These are phyloP conservation scores for Dryoscopus gambensis DNA, from an alignment of 2,113 vertebrate species.

Conservation along the genomic window DNA sequence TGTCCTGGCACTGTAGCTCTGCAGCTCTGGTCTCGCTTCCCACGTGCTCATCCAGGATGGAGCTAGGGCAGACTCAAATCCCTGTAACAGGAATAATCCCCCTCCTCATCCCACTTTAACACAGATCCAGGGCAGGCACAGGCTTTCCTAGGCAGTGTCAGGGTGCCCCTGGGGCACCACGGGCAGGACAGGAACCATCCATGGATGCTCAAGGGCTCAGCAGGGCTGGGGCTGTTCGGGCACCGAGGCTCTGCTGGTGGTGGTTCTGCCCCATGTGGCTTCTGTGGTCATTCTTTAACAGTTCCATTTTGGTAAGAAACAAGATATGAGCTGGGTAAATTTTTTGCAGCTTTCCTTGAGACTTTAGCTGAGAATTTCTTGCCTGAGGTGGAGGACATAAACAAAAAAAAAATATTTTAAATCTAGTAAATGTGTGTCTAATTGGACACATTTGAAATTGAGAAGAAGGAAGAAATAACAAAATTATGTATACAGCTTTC, in stretches of 20 bases:
- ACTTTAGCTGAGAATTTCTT: not conserved
- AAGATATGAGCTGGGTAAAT: not conserved
- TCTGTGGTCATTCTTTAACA: not conserved
- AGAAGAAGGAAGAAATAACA: not conserved
- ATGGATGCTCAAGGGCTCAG: not conserved
- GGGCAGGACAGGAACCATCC: not conserved
- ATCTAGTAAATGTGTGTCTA: not conserved
- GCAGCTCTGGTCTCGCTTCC: not conserved
- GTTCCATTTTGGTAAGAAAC: not conserved
- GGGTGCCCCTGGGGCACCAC: not conserved
- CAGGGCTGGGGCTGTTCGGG: not conserved
- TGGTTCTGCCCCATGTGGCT: not conserved
- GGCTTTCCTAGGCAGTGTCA: not conserved
- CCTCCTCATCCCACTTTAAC: not conserved
- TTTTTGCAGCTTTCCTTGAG: not conserved
- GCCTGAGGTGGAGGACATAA: not conserved
- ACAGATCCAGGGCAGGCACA: not conserved
- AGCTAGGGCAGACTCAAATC: not conserved
- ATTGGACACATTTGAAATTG: not conserved
- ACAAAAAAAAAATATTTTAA: not conserved
- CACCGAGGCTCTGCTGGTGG: not conserved
- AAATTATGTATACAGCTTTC: not conserved
- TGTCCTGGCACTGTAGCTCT: not conserved
- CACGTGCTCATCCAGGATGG: fast-evolving
- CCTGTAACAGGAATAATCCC: not conserved